Evolutionary conservation across 1,140 invertebrate species (phyloP), one percentile per base, ranked within the genome.

Genomic region (Trichonephila inaurata): DNA sequence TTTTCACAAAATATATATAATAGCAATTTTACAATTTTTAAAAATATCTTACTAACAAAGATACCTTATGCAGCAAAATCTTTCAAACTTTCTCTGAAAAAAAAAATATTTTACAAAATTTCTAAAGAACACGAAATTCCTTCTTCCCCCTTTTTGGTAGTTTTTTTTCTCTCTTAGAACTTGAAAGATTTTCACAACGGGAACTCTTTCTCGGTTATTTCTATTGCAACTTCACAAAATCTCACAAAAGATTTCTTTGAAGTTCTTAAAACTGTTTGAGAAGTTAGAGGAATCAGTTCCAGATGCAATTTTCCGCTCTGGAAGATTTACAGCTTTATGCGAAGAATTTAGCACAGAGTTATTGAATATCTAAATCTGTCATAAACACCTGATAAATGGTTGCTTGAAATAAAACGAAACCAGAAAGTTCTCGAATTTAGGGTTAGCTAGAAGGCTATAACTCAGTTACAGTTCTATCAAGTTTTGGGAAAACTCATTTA

Each of bases 281-380:
- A 72, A n/a, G 10, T 4, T 3, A 72, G 69, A 33, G 16, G 28
- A 72, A 33, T 72, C 69, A 3, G 33, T 3, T 28, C 28, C 10
- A 72, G 69, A 18, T 28, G 24, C 28, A 72, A 72, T 72, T 72
- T 72, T 12, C 24, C 24, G n/a, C 24, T 28, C 69, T 72, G 28
- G 24, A 18, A 72, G 69, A 72, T 72, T 72, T 72, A 72, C 14
- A 33, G 28, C 28, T 33, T 40, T 33, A 66, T 66, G 0, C 7
- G n/a, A 24, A 66, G 64, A 12, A n/a, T 24, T 51, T 66, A 18
- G 69, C 14, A 51, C 51, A 51, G 6, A 51, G 51, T 10, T 51
- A 51, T 51, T 72, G 28, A 14, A 33, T 72, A 24, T 72, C 24
- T 72, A 72, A 72, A 72, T 72, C 69, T 72, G 69, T 72, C 69